Base-by-base conservation (phyloP, 2,888 invertebrate genomes). In the Beris morrisii region DNA sequence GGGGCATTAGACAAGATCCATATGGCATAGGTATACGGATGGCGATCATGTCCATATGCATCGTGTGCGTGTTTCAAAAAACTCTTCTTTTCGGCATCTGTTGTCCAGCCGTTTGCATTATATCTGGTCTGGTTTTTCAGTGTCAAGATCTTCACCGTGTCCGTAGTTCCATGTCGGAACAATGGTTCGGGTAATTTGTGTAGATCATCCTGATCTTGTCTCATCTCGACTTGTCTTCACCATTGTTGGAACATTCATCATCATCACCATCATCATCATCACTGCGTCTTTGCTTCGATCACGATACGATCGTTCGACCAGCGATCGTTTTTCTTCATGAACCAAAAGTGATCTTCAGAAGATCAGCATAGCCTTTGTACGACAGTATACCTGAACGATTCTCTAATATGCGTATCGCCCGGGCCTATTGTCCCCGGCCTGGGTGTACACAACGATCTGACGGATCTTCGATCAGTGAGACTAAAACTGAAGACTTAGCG, bases 161-260 rank as follows among this genome's bases (percentile, higher is more conserved):
- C 43, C 32, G 5, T 38, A 56, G 9, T 3, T 15, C 55, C 38
- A 32, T 30, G n/a, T 13, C 63, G 53, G 54, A 52, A 68, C 68
- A 68, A 68, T 68, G 66, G 68, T 15, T 43, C 58, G 43, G 58
- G 64, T 64, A 68, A 68, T 68, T 68, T 68, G 64, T 68, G 68
- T 66, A 48, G 64, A 68, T 68, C 68, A 64, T 59, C 57, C 66
- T 53, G 66, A 68, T 68, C 64, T 68, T 68, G 65, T 66, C 65
- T 68, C 38, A 46, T 55, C 30, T 13, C 55, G 31, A 45, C 46
- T 56, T 68, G 66, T 68, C 68, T 68, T 68, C 68, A 43, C 66
- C 64, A 68, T 66, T 66, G 64, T 68, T 64, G 59, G 32, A 63
- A 58, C 68, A 68, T 66, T 58, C 68, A 68, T 68, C 68, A 66